A percentile compares a stretch with the other conserved stretches of the same genome.
These are phyloP conservation scores for Cancer borealis DNA, from an alignment of 2,888 invertebrate genomes.

Conservation along the genomic window DNA sequence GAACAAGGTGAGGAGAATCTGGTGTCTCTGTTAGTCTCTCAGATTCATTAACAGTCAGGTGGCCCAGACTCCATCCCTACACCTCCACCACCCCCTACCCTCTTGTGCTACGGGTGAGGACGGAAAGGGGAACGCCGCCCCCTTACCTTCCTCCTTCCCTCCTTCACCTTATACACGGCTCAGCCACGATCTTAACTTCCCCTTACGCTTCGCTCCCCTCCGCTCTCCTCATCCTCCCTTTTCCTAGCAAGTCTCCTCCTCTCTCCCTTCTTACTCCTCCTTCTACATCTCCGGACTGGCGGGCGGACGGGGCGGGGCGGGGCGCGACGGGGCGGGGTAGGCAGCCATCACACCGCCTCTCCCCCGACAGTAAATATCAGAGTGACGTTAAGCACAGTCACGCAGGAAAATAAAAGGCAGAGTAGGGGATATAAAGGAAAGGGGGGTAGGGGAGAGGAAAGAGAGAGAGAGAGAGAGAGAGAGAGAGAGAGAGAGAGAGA, in stretches of 20 bases:
- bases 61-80: neutral
- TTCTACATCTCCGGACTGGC: neutral
- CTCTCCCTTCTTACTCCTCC: neutral
- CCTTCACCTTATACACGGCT: constrained; percentile 18
- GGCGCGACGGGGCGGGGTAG: constrained; percentile 26
- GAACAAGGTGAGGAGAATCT: constrained; percentile 22
- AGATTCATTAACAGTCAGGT: constrained; percentile 34
- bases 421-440: constrained; percentile 55
- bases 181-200: constrained; percentile 22
- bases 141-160: neutral
- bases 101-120: neutral
- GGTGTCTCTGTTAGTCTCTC: constrained; percentile 31
- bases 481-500: constrained; percentile 45
- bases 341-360: constrained; percentile 47
- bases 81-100: neutral
- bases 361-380: constrained; percentile 62
- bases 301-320: constrained; percentile 4
- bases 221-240: constrained; percentile 36
- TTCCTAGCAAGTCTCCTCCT: neutral
- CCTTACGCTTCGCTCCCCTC: constrained; percentile 12
- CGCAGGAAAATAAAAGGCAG: constrained; percentile 67
- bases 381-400: constrained; percentile 68
- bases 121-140: constrained; percentile 55
- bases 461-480: constrained; percentile 50
- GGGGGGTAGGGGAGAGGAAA: constrained; percentile 29